These are phyloP conservation scores for Hepsetus odoe DNA, from an alignment of 2,113 vertebrate genomes.

Conservation along the genomic window DNA sequence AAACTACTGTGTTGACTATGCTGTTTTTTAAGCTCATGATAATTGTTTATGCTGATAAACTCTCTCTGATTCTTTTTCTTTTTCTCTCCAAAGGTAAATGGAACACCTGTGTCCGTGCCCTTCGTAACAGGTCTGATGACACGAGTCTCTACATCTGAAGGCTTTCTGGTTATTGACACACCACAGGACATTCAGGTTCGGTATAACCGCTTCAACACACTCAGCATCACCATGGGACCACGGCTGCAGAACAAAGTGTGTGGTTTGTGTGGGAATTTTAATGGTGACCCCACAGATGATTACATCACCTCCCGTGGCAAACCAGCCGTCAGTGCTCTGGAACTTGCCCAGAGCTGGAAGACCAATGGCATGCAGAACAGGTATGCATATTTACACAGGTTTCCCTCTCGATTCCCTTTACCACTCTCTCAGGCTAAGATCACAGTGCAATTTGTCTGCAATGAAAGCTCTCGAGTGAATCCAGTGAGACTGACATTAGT, in stretches of 20 bases:
- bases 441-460: too few species aligned
- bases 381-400: conserved; percentile 64
- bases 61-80: conserved; percentile 8
- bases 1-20: neutral
- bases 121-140: conserved; percentile 93
- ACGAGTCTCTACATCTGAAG: conserved; percentile 91
- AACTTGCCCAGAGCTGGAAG: conserved; percentile 98
- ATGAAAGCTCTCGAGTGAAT: too few species aligned
- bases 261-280: conserved; percentile 96
- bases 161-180: conserved; percentile 95
- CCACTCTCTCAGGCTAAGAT: neutral
- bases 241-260: conserved; percentile 98
- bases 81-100: too few species aligned
- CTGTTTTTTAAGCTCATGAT: neutral
- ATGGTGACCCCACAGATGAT: conserved; percentile 90
- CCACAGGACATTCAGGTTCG: conserved; percentile 92
- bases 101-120: conserved; percentile 89
- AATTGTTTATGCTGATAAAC: neutral
- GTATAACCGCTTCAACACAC: conserved; percentile 93
- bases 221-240: conserved; percentile 90
- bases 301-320: conserved; percentile 93
- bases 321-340: conserved; percentile 86
- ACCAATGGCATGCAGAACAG: conserved; percentile 99
- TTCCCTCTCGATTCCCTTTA: neutral
- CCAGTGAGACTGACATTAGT: too few species aligned